Percentiles rank a stretch among this genome's conserved stretches.
phyloP scores from a whole-genome alignment of 2,113 vertebrate genomes.

The Pampusana beccarii region DNA sequence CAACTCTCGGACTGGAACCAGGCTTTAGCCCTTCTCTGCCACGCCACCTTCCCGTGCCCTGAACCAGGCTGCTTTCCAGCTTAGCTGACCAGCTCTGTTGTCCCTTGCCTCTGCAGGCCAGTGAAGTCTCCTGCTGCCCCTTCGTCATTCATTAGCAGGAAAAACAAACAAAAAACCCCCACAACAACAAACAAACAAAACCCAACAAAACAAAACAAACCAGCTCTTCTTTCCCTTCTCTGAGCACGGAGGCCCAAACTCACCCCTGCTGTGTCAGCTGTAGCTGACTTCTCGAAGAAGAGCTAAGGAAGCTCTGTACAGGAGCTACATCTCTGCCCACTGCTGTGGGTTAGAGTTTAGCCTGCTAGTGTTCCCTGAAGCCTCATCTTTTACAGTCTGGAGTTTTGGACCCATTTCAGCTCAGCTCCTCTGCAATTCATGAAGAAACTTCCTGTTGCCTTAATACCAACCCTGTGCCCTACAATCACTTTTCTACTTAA shows the following conservation, averaged over 20 bases:
- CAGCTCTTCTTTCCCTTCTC: not conserved
- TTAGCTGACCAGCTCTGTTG: not conserved
- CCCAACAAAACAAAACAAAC: not conserved
- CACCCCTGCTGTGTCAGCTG: not conserved
- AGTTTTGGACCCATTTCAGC: not conserved
- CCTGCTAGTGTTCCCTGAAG: not conserved
- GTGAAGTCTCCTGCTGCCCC: not conserved
- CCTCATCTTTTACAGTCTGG: not conserved
- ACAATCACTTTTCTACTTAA: not conserved
- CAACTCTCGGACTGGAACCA: not conserved
- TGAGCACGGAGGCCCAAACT: not conserved
- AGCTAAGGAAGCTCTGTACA: not conserved
- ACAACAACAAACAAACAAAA: not conserved
- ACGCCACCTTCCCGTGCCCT: not conserved
- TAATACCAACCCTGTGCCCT: not conserved
- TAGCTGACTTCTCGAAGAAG: not conserved
- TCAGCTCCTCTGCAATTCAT: not conserved
- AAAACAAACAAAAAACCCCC: not conserved
- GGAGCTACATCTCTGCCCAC: not conserved
- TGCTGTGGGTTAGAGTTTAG: not conserved
- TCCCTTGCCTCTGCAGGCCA: not conserved
- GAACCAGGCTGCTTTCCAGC: not conserved
- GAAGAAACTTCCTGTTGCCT: not conserved
- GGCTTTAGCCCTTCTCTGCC: not conserved
- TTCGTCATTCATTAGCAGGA: not conserved